Base-by-base conservation (phyloP, 1,140 invertebrate genomes). In the Diplogasteroides magnus region DNA sequence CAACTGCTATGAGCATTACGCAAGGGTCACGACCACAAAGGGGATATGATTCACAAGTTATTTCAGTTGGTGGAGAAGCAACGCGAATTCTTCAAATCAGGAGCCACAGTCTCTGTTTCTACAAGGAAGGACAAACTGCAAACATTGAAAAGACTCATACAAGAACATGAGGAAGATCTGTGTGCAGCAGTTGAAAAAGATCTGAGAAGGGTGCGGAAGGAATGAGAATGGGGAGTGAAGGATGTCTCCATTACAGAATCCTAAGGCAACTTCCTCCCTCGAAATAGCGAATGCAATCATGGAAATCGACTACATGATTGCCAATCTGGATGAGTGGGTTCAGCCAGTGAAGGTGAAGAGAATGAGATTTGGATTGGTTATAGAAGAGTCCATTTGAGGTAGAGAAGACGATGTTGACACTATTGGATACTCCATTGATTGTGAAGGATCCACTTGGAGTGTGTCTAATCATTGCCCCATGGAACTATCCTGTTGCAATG, bases 401-500 rank as follows among this genome's bases (percentile, higher is more conserved):
- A 0, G 75, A 83, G 31, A 87, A 86, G 72, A 84, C 81, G 27
- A 67, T 87, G 23, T 71, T 86, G n/a, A 86, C 85, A 23, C 65
- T 86, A 26, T 79, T 87, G 73, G 87, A 88, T 76, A 78, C 77
- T 32, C 84, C 84, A 2, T 85, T 85, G 69, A 85, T 88, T 27
- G 76, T 84, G 31, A 74, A 79, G 37, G 87, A 89, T 67, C 95
- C 95, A 1, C 91, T 89, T 82, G 87, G 87, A 26, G 84, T 88
- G 0, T 83, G 89, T 13, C 86, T 98, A 0, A 86, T 97, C 0
- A 90, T 98, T 65, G 91, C 92, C 13, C 90, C 95, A 0, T 98
- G 96, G 95, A 99, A 98, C 86, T 99, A 98, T 85, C 96, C 96
- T 0, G 76, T 98, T 26, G 90, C 93, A 77, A 84, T 98, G 62